Conservation (phyloP, 2,888 invertebrate species). For the Sphaerophoria taeniata region DNA sequence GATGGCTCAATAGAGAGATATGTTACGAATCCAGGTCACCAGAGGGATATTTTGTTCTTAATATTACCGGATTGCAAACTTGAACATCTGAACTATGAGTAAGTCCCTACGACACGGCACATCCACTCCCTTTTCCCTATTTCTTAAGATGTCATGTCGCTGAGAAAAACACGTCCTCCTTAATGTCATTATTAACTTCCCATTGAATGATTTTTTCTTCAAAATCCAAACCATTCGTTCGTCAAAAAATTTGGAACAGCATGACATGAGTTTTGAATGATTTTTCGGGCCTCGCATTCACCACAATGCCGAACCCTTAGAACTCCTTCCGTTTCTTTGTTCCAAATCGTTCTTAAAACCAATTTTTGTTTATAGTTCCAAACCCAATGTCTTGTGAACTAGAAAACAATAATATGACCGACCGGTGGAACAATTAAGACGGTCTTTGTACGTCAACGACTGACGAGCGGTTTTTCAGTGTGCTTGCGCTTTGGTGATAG, state of each 20-base stretch:
- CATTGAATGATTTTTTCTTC: conserved; percentile 26
- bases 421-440: conserved; percentile 67
- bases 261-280: conserved; percentile 36
- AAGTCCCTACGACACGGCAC: too few species aligned
- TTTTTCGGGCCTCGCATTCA: conserved; percentile 4
- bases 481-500: conserved; percentile 64
- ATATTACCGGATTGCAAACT: too few species aligned
- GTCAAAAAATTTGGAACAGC: conserved; percentile 56
- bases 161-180: conserved; percentile 53
- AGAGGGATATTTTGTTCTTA: too few species aligned
- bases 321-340: conserved; percentile 72
- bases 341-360: conserved; percentile 18
- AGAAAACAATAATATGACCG: conserved; percentile 56
- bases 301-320: conserved; percentile 8
- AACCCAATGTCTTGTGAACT: conserved; percentile 13
- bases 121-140: too few species aligned
- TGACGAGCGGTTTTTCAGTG: conserved; percentile 13
- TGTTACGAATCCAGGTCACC: too few species aligned
- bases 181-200: conserved; percentile 51
- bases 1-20: too few species aligned
- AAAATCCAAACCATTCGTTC: conserved; percentile 9
- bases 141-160: conserved; percentile 57
- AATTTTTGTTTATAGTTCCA: conserved; percentile 41
- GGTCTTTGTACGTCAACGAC: conserved; percentile 57
- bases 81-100: too few species aligned